These are phyloP conservation scores for Phengaris arion DNA, from an alignment of 2,888 invertebrate species.

Conservation along the genomic window DNA sequence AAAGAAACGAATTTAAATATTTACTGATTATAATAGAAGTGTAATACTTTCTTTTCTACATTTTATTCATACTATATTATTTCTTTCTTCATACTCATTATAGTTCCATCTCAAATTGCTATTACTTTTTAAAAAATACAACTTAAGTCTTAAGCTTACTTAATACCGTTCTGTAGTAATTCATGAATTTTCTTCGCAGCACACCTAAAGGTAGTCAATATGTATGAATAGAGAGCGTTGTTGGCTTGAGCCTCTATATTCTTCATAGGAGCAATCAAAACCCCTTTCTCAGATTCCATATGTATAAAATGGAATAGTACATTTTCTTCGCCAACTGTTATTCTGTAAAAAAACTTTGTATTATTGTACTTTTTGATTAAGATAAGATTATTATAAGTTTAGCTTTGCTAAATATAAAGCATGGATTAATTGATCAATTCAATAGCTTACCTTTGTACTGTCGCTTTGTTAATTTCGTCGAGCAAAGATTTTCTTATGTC, in stretches of 20 bases:
- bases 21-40: too few relatives aligned
- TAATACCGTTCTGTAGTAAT: constrained; percentile 84
- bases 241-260: constrained; percentile 61
- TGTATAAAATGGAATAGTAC: constrained; percentile 88
- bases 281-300: constrained; percentile 84
- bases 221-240: constrained; percentile 72
- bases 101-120: too few relatives aligned
- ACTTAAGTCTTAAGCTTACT: constrained; percentile 47
- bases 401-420: background rate
- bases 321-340: constrained; percentile 86
- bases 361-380: too few relatives aligned
- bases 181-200: constrained; percentile 86
- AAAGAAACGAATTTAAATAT: too few relatives aligned
- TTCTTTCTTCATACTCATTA: too few relatives aligned
- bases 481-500: constrained; percentile 86
- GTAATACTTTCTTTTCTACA: too few relatives aligned
- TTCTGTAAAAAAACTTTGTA: constrained; percentile 54
- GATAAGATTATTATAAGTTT: too few relatives aligned
- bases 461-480: constrained; percentile 83
- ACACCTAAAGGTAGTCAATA: constrained; percentile 85
- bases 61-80: too few relatives aligned
- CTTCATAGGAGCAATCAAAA: constrained; percentile 82
- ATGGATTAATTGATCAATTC: background rate
- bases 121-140: background rate
- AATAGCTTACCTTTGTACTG: constrained; percentile 58